A percentile compares a stretch with the other conserved stretches of the same genome.
Conservation (phyloP, 1,140 invertebrate species). For the Campoletis sonorensis region DNA sequence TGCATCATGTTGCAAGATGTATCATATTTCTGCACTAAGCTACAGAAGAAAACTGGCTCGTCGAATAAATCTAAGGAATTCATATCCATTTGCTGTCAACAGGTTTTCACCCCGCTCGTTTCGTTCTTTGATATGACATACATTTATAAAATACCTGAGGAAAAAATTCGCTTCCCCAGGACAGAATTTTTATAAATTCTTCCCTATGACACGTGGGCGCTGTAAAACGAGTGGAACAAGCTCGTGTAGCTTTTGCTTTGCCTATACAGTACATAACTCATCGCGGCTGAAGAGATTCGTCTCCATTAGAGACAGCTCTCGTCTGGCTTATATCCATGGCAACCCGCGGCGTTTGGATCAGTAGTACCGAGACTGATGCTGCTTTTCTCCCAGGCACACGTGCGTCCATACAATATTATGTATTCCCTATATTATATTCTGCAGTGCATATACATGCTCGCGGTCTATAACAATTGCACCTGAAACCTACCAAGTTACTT, state of each 20-base stretch:
- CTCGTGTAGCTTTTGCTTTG: background rate
- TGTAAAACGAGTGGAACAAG: background rate
- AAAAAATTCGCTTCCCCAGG: background rate
- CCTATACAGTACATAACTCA: constrained; percentile 25
- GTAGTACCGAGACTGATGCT: constrained; percentile 12
- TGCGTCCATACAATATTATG: constrained; percentile 21
- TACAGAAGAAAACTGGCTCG: background rate
- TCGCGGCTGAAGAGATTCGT: constrained; percentile 55
- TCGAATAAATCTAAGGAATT: constrained; percentile 16
- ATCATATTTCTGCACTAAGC: background rate
- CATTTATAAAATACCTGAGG: background rate
- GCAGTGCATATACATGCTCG: background rate
- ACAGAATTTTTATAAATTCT: background rate
- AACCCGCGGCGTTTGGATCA: constrained; percentile 40
- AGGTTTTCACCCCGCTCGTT: background rate
- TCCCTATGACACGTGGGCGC: constrained; percentile 11
- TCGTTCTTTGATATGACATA: background rate
- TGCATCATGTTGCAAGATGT: background rate
- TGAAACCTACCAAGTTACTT: too few species aligned
- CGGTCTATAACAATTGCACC: too few species aligned
- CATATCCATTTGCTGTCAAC: constrained; percentile 9
- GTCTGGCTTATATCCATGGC: constrained; percentile 60
- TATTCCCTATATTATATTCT: background rate
- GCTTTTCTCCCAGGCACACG: constrained; percentile 20
- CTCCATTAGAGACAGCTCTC: constrained; percentile 58